A percentile compares a stretch with the other conserved stretches of the same genome.
phyloP scores from a whole-genome alignment of 2,113 vertebrate species.

The Sprattus sprattus region DNA sequence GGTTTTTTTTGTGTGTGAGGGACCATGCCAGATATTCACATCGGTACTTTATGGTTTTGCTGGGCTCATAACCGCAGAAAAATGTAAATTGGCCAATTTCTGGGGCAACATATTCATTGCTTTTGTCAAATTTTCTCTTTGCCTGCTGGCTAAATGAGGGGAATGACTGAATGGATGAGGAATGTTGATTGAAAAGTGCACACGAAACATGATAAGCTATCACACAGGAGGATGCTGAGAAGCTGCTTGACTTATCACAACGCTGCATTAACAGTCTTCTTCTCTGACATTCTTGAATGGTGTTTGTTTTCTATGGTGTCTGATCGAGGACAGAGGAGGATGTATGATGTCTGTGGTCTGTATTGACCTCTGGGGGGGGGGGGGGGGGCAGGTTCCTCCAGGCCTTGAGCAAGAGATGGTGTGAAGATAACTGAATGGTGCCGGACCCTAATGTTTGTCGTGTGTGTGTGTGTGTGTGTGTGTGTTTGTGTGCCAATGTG shows the following conservation, averaged over 20 bases:
- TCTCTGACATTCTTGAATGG: not conserved
- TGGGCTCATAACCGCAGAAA: not conserved
- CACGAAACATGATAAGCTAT: not conserved
- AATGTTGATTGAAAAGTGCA: constrained; percentile 1
- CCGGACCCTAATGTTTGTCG: not conserved
- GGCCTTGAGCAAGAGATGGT: not conserved
- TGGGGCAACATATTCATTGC: constrained; percentile 37
- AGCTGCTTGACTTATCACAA: not conserved
- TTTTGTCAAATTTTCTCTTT: constrained; percentile 6
- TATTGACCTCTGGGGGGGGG: not conserved
- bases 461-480: not conserved
- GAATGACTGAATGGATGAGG: not conserved
- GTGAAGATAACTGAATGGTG: constrained; percentile 15
- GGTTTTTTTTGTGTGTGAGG: constrained; percentile 48
- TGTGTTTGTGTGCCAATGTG: constrained; percentile 17
- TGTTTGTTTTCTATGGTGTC: not conserved
- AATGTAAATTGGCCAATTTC: constrained; percentile 4
- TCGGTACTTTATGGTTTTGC: constrained; percentile 38
- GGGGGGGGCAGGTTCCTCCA: not conserved
- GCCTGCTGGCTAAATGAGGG: not conserved
- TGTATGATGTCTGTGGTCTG: not conserved
- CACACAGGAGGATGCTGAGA: not conserved
- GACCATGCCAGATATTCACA: constrained; percentile 48
- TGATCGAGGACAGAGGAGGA: not conserved
- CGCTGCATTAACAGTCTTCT: too few species aligned